These are phyloP conservation scores for Leguminivora glycinivorella DNA, from an alignment of 1,140 invertebrate genomes.

Conservation along the genomic window DNA sequence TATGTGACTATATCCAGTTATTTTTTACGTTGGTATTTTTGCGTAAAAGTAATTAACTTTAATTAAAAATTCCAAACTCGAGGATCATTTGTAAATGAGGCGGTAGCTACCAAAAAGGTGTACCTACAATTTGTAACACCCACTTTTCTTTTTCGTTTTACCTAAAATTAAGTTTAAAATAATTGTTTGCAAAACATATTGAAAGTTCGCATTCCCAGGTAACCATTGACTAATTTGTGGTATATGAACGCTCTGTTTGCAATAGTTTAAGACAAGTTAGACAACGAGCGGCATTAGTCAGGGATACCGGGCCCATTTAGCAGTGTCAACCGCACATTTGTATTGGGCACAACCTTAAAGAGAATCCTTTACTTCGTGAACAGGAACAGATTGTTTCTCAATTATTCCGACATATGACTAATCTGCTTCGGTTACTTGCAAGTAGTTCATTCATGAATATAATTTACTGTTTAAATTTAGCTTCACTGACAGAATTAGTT, in stretches of 20 bases:
- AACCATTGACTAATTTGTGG: constrained; percentile 63
- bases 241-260: constrained; percentile 57
- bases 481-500: constrained; percentile 15
- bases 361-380: constrained; percentile 25
- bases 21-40: constrained; percentile 4
- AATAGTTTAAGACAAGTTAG: constrained; percentile 66
- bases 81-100: not conserved
- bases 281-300: constrained; percentile 63
- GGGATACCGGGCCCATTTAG: constrained; percentile 65
- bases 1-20: constrained; percentile 18
- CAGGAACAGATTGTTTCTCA: constrained; percentile 27
- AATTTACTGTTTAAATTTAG: constrained; percentile 24
- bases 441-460: constrained; percentile 25
- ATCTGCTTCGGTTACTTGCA: constrained; percentile 20
- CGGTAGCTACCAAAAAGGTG: not conserved
- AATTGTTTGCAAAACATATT: constrained; percentile 39
- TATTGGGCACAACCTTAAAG: constrained; percentile 39
- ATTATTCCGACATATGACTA: constrained; percentile 26
- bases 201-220: constrained; percentile 39
- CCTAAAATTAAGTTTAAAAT: not conserved
- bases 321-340: constrained; percentile 75
- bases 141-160: not conserved
- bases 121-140: not conserved
- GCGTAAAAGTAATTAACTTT: not conserved
- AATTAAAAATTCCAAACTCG: constrained; percentile 8